Evolutionary conservation across 1,140 invertebrate genomes (phyloP).

Genomic region (Drosophila lini): DNA sequence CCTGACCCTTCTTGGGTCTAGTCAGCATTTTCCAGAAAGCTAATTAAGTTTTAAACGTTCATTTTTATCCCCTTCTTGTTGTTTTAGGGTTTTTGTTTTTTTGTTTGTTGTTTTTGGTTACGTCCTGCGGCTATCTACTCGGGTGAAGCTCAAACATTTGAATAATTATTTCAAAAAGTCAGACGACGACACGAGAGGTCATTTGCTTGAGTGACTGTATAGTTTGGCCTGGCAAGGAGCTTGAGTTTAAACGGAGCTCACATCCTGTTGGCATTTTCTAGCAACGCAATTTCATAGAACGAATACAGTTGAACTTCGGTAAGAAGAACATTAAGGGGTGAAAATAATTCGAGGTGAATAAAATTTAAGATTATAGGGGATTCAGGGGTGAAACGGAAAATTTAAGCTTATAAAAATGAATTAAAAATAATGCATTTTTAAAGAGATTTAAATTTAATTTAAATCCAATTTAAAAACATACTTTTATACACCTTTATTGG

Average conservation of each 20-base stretch:
- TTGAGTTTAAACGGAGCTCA: constrained; percentile 5
- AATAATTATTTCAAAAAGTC: constrained; percentile 36
- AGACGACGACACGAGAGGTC: not conserved
- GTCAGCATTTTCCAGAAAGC: constrained; percentile 20
- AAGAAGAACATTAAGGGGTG: not conserved
- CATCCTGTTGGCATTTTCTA: constrained; percentile 13
- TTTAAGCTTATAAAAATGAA: no score
- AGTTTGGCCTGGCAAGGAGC: constrained; percentile 5
- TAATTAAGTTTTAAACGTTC: constrained; percentile 45
- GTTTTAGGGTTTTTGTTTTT: constrained; percentile 27
- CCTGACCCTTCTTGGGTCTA: constrained; percentile 1
- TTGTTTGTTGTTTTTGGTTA: not conserved
- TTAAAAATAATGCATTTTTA: no score
- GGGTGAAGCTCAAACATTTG: constrained; percentile 15
- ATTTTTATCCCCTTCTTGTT: constrained; percentile 12
- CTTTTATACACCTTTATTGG: not conserved
- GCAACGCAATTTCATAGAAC: not conserved
- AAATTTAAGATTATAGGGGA: no score
- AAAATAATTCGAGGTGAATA: no score
- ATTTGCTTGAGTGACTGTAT: constrained; percentile 6
- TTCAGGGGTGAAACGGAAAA: no score
- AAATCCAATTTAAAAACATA: no score
- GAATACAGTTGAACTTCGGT: not conserved
- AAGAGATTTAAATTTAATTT: no score
- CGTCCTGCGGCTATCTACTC: constrained; percentile 9